phyloP scores from a whole-genome alignment of 2,113 vertebrate species.

The Gymnobelideus leadbeateri region DNA sequence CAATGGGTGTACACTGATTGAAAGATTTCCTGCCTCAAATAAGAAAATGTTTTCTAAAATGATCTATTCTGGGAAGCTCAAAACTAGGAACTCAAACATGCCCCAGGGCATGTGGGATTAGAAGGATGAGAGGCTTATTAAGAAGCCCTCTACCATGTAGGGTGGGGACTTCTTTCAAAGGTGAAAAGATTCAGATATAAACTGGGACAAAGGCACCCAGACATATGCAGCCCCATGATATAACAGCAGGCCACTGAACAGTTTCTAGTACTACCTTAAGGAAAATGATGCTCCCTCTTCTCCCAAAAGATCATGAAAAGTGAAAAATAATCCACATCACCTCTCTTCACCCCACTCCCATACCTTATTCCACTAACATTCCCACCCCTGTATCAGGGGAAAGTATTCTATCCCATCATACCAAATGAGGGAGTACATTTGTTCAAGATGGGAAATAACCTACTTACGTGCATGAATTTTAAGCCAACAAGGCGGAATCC shows the following conservation, averaged over 20 bases:
- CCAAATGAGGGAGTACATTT: slow-evolving; percentile 66
- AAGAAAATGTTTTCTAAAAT: slow-evolving; percentile 23
- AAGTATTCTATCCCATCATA: not conserved
- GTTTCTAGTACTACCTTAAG: not conserved
- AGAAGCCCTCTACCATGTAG: not conserved
- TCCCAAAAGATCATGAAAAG: not conserved
- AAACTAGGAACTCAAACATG: slow-evolving; percentile 7
- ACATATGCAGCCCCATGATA: not conserved
- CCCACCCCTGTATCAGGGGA: slow-evolving; percentile 54
- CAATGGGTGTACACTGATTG: slow-evolving; percentile 4
- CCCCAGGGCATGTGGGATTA: not conserved
- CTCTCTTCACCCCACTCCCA: not conserved
- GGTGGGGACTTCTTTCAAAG: not conserved
- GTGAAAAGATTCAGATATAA: not conserved
- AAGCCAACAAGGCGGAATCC: slow-evolving; percentile 90
- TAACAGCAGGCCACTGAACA: not conserved
- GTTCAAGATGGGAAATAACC: slow-evolving; percentile 72
- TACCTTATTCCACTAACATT: not conserved
- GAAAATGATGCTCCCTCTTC: not conserved
- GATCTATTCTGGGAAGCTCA: slow-evolving; percentile 42
- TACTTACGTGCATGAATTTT: slow-evolving; percentile 87
- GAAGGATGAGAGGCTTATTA: not conserved
- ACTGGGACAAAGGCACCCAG: not conserved
- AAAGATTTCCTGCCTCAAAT: slow-evolving; percentile 22
- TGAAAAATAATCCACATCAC: not conserved